Evolutionary conservation across 1,140 invertebrate genomes (phyloP), one percentile per base, ranked within the genome.

Genomic region (Zaprionus taronus): DNA sequence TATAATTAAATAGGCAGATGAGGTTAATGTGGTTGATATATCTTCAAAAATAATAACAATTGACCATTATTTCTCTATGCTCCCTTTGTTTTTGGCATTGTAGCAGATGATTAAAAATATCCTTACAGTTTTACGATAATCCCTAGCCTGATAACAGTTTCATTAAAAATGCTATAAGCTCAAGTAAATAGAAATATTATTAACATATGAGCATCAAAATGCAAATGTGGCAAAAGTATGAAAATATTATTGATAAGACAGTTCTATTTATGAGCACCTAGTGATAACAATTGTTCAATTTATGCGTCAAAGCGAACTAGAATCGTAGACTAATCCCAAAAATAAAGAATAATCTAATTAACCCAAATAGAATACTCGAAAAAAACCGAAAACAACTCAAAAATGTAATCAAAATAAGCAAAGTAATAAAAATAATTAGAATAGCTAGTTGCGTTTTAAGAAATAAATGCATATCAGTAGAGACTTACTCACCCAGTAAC

Each of bases 401-500:
- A 47, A 47, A 47, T 6, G 0, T 17, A 47, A 9, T 9, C 7
- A 4, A n/a, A 47, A 17, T 5, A 38, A 38, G 12, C 36, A 14
- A 38, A 14, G 5, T 4, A 14, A 38, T 4, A 2, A 38, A 38
- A 38, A 5, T 14, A 15, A 15, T 3, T 4, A 1, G 36, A 1
- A 14, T 38, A 38, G 36, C 36, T 38, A 15, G 14, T 38, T 38
- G 0, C 36, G 17, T 17, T 17, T 44, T 3, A 9, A 17, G 31
- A 34, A 34, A 34, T 34, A 34, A 34, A 11, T 34, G 9, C 9
- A 34, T 34, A 34, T 11, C 31, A 34, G 31, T 34, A 4, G 2
- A 34, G 31, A 11, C 17, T 7, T 47, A 91, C 86, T 85, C 20
- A 90, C 85, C 58, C 31, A 86, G 49, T 17, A 86, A 47, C 24